Evolutionary conservation across 2,888 invertebrate species (phyloP).

Genomic region (Yponomeuta plumbellus): DNA sequence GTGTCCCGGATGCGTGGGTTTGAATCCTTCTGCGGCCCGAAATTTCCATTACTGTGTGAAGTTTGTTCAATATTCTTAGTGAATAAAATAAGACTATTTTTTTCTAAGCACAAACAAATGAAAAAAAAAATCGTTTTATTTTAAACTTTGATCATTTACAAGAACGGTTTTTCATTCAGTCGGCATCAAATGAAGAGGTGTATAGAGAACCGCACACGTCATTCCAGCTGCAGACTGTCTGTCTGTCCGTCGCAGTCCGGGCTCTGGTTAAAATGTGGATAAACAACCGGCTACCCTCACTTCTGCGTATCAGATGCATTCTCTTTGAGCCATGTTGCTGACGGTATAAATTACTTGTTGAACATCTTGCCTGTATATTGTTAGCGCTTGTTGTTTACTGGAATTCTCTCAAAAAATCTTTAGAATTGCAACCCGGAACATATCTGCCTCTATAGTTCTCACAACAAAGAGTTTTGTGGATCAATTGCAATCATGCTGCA

Average conservation of each 20-base stretch:
- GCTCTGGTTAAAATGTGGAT: slow-evolving; percentile 3
- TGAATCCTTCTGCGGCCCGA: no score
- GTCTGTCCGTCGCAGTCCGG: slow-evolving; percentile 4
- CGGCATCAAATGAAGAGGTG: background rate
- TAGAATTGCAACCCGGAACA: background rate
- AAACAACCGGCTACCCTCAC: slow-evolving; percentile 9
- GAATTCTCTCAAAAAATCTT: background rate
- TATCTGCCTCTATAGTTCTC: no score
- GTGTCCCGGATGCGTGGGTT: no score
- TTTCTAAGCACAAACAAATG: no score
- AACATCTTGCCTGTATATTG: background rate
- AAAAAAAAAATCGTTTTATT: no score
- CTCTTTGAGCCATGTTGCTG: background rate
- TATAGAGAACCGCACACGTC: background rate
- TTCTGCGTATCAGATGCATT: background rate
- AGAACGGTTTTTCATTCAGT: no score
- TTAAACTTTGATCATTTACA: no score
- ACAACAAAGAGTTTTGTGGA: no score
- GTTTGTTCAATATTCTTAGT: no score
- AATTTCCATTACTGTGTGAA: no score
- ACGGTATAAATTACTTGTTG: background rate
- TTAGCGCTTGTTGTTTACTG: background rate
- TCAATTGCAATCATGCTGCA: no score
- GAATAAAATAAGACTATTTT: no score
- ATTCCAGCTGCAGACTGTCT: slow-evolving; percentile 13